Conservation (phyloP, 2,797 vertebrate genomes). For the Eulemur coronatus region DNA sequence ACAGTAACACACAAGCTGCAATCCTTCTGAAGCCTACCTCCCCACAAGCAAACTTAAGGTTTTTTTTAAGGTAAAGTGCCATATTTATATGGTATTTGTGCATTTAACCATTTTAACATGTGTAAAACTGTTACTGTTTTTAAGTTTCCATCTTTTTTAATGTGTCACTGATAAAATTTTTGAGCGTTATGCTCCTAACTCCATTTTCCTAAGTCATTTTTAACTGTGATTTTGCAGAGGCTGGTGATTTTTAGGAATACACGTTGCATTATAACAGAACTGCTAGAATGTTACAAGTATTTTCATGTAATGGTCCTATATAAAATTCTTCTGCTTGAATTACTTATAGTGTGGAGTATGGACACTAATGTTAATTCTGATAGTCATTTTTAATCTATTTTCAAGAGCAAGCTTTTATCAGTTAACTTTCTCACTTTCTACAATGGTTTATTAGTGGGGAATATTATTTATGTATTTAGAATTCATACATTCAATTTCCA, state of each 20-base stretch:
- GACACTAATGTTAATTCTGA: background rate
- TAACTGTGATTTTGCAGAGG: background rate
- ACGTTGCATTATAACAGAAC: background rate
- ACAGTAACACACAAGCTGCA: background rate
- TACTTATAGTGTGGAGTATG: background rate
- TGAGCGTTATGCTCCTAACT: background rate
- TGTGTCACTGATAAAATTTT: background rate
- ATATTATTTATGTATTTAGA: constrained; percentile 40
- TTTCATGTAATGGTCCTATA: background rate
- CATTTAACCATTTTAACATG: constrained; percentile 16
- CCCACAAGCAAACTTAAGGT: background rate
- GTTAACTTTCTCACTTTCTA: constrained; percentile 30
- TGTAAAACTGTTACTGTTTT: background rate
- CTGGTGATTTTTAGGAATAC: background rate
- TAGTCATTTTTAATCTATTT: background rate
- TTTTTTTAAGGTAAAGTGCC: background rate
- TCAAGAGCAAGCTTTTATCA: constrained; percentile 13
- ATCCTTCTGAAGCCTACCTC: background rate
- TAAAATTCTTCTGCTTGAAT: constrained; percentile 16
- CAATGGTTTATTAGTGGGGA: background rate
- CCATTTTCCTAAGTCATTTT: background rate
- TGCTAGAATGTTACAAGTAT: background rate
- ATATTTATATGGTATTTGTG: background rate
- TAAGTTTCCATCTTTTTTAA: background rate
- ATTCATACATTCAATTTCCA: background rate